These are phyloP conservation scores for Sinocyclocheilus rhinocerous DNA, from an alignment of 2,113 vertebrate genomes.

Conservation along the genomic window DNA sequence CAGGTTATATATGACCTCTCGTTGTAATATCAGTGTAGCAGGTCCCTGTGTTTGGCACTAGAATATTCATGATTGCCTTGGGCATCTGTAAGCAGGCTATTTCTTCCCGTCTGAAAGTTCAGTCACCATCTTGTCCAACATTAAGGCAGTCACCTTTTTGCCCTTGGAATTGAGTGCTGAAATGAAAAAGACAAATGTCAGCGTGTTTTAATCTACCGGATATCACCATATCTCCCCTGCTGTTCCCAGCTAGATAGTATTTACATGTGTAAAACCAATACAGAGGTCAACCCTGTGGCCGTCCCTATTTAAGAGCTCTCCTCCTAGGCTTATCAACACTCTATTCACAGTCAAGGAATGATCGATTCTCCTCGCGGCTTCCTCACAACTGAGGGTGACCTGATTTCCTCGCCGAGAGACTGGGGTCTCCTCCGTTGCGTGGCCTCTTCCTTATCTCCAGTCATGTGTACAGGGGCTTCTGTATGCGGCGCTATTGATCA, in stretches of 20 bases:
- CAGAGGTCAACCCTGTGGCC: constrained; percentile 2
- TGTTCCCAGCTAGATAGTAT: constrained; percentile 14
- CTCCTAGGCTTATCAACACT: constrained; percentile 26
- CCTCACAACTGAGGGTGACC: constrained; percentile 8
- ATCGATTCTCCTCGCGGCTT: constrained; percentile 41
- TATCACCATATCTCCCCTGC: background rate
- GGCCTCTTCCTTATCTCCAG: constrained; percentile 42
- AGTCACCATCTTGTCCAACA: constrained; percentile 5
- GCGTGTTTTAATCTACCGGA: background rate
- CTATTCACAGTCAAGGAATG: constrained; percentile 10
- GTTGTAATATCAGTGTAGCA: background rate
- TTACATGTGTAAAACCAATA: constrained; percentile 45
- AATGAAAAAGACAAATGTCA: constrained; percentile 29
- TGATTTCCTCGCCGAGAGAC: constrained; percentile 3
- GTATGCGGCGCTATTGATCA: constrained; percentile 25
- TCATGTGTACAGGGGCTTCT: background rate
- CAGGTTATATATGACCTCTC: background rate
- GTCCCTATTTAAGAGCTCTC: background rate
- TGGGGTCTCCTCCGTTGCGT: background rate
- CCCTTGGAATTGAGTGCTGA: constrained; percentile 17
- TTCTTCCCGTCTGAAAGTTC: background rate
- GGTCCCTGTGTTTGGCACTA: background rate
- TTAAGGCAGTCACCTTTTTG: constrained; percentile 21
- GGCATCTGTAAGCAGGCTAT: constrained; percentile 25
- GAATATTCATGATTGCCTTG: constrained; percentile 15